These are phyloP conservation scores for Sebastes steindachneri DNA, from an alignment of 2,797 vertebrate species.

Conservation along the genomic window DNA sequence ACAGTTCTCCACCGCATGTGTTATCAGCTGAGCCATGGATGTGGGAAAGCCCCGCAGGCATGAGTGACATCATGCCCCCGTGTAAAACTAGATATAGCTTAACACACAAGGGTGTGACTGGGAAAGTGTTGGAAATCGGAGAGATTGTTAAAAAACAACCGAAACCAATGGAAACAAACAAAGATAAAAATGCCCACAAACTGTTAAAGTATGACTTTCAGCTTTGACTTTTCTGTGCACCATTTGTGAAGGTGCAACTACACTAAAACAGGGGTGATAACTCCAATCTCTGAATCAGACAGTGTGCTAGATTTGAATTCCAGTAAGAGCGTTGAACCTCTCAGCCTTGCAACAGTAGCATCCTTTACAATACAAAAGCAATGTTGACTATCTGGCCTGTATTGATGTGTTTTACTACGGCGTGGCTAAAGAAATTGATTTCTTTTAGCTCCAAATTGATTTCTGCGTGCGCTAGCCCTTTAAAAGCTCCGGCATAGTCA, in stretches of 20 bases:
- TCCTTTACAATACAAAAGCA: neutral
- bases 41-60: conserved; percentile 79
- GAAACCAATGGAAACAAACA: conserved; percentile 52
- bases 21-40: conserved; percentile 80
- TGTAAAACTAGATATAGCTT: conserved; percentile 67
- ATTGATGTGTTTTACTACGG: conserved; percentile 19
- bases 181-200: conserved; percentile 13
- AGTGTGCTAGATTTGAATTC: neutral
- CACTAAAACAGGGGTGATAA: neutral
- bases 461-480: conserved; percentile 18
- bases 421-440: conserved; percentile 24
- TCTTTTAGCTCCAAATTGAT: conserved; percentile 30
- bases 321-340: neutral
- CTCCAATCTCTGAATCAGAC: neutral
- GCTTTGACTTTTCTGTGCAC: neutral
- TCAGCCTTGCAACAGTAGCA: neutral
- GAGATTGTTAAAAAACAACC: conserved; percentile 56
- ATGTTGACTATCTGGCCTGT: conserved; percentile 17
- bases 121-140: conserved; percentile 60
- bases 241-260: neutral
- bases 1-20: conserved; percentile 74
- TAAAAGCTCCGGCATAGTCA: conserved; percentile 30
- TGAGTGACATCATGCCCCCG: conserved; percentile 72
- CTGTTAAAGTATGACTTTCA: neutral
- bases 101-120: conserved; percentile 70